Evolutionary conservation across 2,888 invertebrate species (phyloP).

Genomic region (Zootermopsis nevadensis): DNA sequence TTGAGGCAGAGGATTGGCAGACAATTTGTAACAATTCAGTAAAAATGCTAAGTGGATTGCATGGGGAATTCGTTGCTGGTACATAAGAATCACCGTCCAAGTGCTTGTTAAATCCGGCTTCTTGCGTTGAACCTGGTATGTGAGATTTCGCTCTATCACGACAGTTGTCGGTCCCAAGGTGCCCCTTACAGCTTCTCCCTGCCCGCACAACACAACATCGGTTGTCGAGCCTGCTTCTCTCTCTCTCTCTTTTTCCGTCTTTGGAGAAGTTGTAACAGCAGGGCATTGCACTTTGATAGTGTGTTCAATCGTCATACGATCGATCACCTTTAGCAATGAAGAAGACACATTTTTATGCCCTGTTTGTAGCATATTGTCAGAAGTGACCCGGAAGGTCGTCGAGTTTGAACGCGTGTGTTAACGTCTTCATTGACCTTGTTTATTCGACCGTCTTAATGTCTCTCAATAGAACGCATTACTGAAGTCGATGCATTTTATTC

Average conservation of each 20-base stretch:
- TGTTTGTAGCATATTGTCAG: not conserved
- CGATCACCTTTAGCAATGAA: not conserved
- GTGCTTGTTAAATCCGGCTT: not conserved
- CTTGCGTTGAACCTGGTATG: not conserved
- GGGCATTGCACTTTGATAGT: slow-evolving; percentile 12
- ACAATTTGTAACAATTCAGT: no score
- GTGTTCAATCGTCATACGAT: not conserved
- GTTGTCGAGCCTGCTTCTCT: not conserved
- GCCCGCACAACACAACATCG: not conserved
- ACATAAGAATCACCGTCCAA: not conserved
- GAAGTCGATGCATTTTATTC: not conserved
- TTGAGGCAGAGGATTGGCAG: not conserved
- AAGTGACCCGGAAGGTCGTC: not conserved
- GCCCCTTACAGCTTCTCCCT: not conserved
- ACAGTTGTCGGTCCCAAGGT: slow-evolving; percentile 10
- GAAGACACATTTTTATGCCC: not conserved
- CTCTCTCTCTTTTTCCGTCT: not conserved
- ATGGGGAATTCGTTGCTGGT: not conserved
- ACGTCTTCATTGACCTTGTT: not conserved
- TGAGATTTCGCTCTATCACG: not conserved
- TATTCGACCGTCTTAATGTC: not conserved
- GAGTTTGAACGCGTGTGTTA: not conserved
- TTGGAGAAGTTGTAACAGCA: not conserved
- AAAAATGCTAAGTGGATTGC: not conserved
- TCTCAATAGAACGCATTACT: not conserved